Conservation (phyloP, 2,113 vertebrate species). For the Argyrosomus japonicus region DNA sequence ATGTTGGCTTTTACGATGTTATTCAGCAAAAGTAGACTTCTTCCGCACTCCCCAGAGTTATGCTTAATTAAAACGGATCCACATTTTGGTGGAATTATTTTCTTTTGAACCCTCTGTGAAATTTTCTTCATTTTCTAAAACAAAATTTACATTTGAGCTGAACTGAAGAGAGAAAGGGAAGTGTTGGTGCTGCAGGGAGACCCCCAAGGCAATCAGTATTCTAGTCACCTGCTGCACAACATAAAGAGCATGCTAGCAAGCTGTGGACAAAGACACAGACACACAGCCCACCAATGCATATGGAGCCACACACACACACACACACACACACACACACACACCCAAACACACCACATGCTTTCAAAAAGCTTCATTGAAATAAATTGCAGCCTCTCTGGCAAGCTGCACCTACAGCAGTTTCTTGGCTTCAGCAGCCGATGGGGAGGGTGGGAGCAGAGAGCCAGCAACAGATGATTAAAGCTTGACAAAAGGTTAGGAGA, state of each 20-base stretch:
- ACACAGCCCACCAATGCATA: constrained; percentile 49
- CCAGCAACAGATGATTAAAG: constrained; percentile 78
- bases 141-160: constrained; percentile 57
- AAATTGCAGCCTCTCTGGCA: constrained; percentile 69
- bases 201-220: constrained; percentile 78
- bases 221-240: constrained; percentile 78
- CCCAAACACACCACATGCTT: constrained; percentile 40
- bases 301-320: constrained; percentile 25
- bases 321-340: constrained; percentile 28
- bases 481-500: constrained; percentile 73
- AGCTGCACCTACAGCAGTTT: constrained; percentile 77
- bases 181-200: constrained; percentile 51
- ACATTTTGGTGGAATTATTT: constrained; percentile 1
- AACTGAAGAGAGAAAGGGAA: constrained; percentile 14
- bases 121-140: constrained; percentile 22
- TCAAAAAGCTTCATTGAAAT: constrained; percentile 77
- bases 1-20: neutral
- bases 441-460: neutral
- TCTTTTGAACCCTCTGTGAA: neutral
- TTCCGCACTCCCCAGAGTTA: neutral
- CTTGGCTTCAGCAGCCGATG: constrained; percentile 18
- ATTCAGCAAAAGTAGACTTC: neutral
- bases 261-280: constrained; percentile 64
- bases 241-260: constrained; percentile 76
- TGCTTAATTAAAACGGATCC: constrained; percentile 1